Evolutionary conservation across 2,888 invertebrate genomes (phyloP), one percentile per base, ranked within the genome.

Genomic region (Pycnomerus fuliginosus): DNA sequence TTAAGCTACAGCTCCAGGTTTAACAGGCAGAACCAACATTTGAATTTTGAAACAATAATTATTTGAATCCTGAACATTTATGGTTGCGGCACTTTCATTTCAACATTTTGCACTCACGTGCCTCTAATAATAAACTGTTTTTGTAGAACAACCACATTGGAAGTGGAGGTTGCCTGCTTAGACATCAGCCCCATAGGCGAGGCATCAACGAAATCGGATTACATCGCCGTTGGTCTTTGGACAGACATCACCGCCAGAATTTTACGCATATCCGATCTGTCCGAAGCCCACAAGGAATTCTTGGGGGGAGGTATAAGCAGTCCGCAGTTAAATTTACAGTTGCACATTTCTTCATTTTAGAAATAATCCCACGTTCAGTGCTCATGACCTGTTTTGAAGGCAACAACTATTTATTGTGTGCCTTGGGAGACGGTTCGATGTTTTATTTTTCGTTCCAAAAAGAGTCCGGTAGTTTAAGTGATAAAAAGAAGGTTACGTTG

Each of bases 371-470:
- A 0, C 82, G 99, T 3, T 97, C 98, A 0, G 88, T 99, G 48
- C 71, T 99, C 38, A 90, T 98, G 83, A 89, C 95, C 31, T 88
- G 87, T 35, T 89, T 99, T 71, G 98, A 99, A 70, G 89, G 89
- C 2, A 86, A 89, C 46, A 88, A 89, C 57, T 94, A 94, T 71
- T 73, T 94, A 14, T 78, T 94, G 22, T 91, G 91, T 63, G 98
- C 98, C 0, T 77, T 99, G 16, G 99, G 98, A 3, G 99, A 99
- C 72, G 99, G 99, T 1, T 93, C 95, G 11, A 88, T 99, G 82
- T 94, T 90, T 74, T 99, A 99, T 74, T 99, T 96, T 71, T 84
- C 84, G 0, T 75, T 98, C 45, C 87, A 92, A 65, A 83, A 80
- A 52, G 73, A 78, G 7, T 82, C 80, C 34, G 94, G 95, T 1